Evolutionary conservation across 2,113 vertebrate species (phyloP), one percentile per base, ranked within the genome.

Genomic region (Haplochromis vanheusdeni): DNA sequence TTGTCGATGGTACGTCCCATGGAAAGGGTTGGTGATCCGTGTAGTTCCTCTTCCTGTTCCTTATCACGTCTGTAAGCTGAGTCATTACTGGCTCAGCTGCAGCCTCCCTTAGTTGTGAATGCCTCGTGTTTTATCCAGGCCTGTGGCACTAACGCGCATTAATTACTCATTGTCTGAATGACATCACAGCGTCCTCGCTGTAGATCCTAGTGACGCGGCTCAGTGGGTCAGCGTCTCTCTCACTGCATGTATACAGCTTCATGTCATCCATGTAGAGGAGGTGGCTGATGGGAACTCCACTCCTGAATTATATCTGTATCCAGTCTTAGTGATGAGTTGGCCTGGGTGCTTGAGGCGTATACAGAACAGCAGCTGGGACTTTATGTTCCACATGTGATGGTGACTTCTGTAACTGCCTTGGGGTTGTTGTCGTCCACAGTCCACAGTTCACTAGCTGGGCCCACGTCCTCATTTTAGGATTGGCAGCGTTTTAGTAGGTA

Each of bases 401-500:
- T 60, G 14, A 31, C 56, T 31, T 60, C 26, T 60, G 14, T 4
- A 60, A 60, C 13, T 9, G 26, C 55, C 26, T 31, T 58, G 26
- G 55, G 1, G 3, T 17, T 62, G 58, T 35, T 35, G 58, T 62
- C 31, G 3, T 62, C 28, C 58, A 62, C 21, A 23, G 21, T 23
- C 4, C 17, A 51, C 55, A 56, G 54, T 28, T 5, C 55, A 58
- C 55, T 58, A 0, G 7, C 55, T 28, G 55, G 55, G 3, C 26
- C 7, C 55, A 28, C 55, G 3, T 58, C 7, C 5, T 16, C 55
- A 16, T 58, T 58, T 58, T 58, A 58, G 55, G 55, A 0, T 58
- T 58, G 55, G 0, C 55, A 16, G 26, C 0, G 1, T 58, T 58
- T 58, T 58, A 58, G 55, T 28, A 28, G 55, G 55, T 58, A 58